These are phyloP conservation scores for Gymnarchus niloticus DNA, from an alignment of 2,113 vertebrate genomes.

Conservation along the genomic window DNA sequence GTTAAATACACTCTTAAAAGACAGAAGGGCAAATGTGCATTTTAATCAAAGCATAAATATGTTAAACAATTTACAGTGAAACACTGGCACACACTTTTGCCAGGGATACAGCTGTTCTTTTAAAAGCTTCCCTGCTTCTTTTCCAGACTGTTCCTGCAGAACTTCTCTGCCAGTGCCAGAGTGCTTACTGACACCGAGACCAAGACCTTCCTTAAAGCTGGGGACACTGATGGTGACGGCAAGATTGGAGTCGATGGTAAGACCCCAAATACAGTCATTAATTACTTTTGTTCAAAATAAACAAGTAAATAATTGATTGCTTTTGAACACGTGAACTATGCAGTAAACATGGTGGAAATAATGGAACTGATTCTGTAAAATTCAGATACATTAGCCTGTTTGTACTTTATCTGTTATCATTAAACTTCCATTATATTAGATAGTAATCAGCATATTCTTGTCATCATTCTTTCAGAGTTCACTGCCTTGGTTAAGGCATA, in stretches of 20 bases:
- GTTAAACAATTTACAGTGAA: background rate
- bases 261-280: constrained; percentile 8
- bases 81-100: background rate
- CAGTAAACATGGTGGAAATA: background rate
- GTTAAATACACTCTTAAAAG: background rate
- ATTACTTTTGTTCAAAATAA: background rate
- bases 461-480: constrained; percentile 61
- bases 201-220: constrained; percentile 59
- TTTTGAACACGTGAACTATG: background rate
- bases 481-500: constrained; percentile 63
- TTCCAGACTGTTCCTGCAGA: constrained; percentile 69
- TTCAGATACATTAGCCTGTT: background rate
- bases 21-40: background rate
- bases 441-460: constrained; percentile 11
- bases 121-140: background rate
- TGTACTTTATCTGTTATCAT: background rate
- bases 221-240: constrained; percentile 69
- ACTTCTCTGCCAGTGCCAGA: constrained; percentile 62
- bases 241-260: constrained; percentile 72
- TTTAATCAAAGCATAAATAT: background rate
- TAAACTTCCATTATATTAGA: background rate
- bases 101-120: background rate
- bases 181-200: constrained; percentile 65
- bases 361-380: background rate
- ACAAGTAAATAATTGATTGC: background rate